Conservation (phyloP, 2,113 vertebrate species). For the Eurystomus gularis region DNA sequence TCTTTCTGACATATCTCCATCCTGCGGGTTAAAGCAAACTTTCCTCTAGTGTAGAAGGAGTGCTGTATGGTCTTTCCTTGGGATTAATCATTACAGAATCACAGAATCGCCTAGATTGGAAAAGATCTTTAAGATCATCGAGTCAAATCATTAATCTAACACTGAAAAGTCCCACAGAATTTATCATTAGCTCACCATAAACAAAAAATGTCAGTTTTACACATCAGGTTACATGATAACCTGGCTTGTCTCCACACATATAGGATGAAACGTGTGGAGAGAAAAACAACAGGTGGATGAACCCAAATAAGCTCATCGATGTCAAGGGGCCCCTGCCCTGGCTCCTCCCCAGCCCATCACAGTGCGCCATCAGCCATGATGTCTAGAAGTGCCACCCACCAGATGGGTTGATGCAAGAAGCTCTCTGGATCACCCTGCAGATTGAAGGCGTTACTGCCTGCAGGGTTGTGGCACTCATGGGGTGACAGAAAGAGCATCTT, state of each 20-base stretch:
- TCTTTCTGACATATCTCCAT: not conserved
- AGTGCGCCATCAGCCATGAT: not conserved
- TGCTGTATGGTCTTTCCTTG: not conserved
- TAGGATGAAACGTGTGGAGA: not conserved
- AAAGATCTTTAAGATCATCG: too few species aligned
- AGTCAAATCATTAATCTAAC: too few species aligned
- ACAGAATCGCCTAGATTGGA: too few species aligned
- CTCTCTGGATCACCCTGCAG: not conserved
- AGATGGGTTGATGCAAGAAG: not conserved
- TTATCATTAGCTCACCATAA: not conserved
- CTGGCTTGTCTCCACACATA: not conserved
- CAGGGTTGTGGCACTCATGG: not conserved
- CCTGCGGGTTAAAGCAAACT: not conserved
- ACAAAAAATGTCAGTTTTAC: not conserved
- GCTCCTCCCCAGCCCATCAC: not conserved
- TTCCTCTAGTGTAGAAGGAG: not conserved
- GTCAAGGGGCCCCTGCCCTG: not conserved
- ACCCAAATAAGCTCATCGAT: not conserved
- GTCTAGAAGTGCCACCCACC: not conserved
- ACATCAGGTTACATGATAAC: accelerated
- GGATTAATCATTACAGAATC: not conserved
- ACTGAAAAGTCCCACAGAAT: too few species aligned
- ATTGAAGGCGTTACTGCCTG: not conserved
- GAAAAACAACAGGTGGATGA: not conserved
- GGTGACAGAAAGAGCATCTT: not conserved